Base-by-base conservation (phyloP, 1,140 invertebrate genomes). In the Panulirus ornatus region DNA sequence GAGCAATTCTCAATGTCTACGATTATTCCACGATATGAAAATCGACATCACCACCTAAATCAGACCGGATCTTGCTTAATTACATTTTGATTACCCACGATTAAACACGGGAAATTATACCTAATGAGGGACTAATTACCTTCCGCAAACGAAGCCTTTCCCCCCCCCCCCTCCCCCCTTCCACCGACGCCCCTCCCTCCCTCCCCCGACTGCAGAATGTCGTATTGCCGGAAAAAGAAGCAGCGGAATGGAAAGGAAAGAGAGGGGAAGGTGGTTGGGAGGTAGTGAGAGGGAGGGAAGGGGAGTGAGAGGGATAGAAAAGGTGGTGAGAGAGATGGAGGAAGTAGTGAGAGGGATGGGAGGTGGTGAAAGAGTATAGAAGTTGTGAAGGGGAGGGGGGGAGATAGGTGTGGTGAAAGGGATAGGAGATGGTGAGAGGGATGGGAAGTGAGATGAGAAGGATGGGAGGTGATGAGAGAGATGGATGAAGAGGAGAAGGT, bases 21-120 rank as follows among this genome's bases (percentile, higher is more conserved):
- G 85, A 34, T 79, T 88, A 81, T 88, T 88, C 63, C 75, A 54
- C 85, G 63, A 66, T 88, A 88, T 78, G 85, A 78, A 88, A 88
- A 88, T 88, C 51, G 85, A 88, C 85, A 81, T 66, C 34, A 54
- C 75, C 85, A 44, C 51, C 54, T 88, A 70, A 78, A 88, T 70
- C 85, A 66, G 76, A 63, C 75, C 85, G 85, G 85, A 81, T 88
- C 85, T 88, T 81, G 58, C 85, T 79, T 88, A 88, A 88, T 88
- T 88, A 44, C 85, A 51, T 88, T 88, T 88, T 88, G 76, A 88
- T 88, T 88, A 88, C 85, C 85, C 75, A 47, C 85, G 85, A 79
- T 81, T 81, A 81, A 81, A 71, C 85, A 88, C 85, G 73, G 76
- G 76, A 88, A 88, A 79, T 88, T 88, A 88, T 88, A 88, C 85